phyloP scores from a whole-genome alignment of 2,888 invertebrate genomes.

The Drosophila tanythrix region DNA sequence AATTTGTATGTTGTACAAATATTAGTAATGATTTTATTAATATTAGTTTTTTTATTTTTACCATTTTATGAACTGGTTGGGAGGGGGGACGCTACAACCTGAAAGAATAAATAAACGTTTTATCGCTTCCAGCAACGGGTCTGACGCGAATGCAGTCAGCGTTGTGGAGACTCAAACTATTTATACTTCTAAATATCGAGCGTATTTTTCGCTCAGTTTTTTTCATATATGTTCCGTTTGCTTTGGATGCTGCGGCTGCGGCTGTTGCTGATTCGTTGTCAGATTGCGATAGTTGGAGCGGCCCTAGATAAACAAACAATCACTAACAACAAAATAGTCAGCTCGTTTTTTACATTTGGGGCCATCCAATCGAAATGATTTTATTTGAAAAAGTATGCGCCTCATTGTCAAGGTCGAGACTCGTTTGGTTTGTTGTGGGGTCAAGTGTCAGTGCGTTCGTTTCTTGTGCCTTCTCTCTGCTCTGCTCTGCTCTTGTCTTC shows the following conservation, averaged over 20 bases:
- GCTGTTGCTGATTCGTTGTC: conserved; percentile 15
- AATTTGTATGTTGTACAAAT: not conserved
- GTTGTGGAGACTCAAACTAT: conserved; percentile 60
- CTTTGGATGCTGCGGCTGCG: conserved; percentile 8
- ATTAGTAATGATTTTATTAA: not conserved
- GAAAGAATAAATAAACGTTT: conserved; percentile 49
- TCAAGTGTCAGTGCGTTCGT: conserved; percentile 73
- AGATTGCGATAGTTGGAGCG: conserved; percentile 63
- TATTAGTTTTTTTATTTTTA: conserved; percentile 29
- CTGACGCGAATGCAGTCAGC: conserved; percentile 71
- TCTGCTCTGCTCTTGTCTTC: conserved; percentile 27
- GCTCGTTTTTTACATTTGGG: conserved; percentile 35
- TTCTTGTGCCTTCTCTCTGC: conserved; percentile 12
- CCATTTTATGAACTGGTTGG: conserved; percentile 50
- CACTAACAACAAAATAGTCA: not conserved
- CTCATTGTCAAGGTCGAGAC: conserved; percentile 73
- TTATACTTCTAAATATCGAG: conserved; percentile 72
- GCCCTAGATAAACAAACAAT: conserved; percentile 70
- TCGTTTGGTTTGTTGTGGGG: conserved; percentile 68
- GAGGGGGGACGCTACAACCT: conserved; percentile 2
- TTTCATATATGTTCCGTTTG: conserved; percentile 50
- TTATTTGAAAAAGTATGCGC: conserved; percentile 43
- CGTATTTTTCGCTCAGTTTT: conserved; percentile 66
- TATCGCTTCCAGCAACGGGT: conserved; percentile 64
- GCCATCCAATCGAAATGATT: conserved; percentile 38